A percentile compares a stretch with the other conserved stretches of the same genome.
phyloP scores from a whole-genome alignment of 2,888 invertebrate genomes.

The Conomelus anceps region DNA sequence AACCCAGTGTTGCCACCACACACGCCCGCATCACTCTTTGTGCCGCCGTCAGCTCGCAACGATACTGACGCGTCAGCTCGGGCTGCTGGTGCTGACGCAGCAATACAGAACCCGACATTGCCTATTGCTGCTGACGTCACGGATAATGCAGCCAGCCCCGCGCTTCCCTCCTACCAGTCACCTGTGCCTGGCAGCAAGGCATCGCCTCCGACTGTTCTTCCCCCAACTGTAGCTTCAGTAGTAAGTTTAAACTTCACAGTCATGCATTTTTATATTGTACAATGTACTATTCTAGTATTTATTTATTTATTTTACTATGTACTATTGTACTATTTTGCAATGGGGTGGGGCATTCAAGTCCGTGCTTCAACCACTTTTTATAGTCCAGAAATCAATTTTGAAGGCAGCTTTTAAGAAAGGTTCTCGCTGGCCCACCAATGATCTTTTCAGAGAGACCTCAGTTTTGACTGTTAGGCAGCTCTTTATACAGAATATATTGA shows the following conservation, averaged over 20 bases:
- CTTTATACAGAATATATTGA: too few relatives aligned
- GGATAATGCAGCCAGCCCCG: not conserved
- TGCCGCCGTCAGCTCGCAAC: not conserved
- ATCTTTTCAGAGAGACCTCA: too few relatives aligned
- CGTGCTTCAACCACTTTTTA: too few relatives aligned
- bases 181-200: not conserved
- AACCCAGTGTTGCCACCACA: slow-evolving; percentile 15
- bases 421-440: too few relatives aligned
- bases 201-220: not conserved
- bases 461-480: too few relatives aligned
- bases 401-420: too few relatives aligned
- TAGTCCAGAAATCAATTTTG: too few relatives aligned
- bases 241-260: slow-evolving; percentile 3
- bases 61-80: not conserved
- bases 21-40: not conserved
- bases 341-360: too few relatives aligned
- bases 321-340: too few relatives aligned
- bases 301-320: too few relatives aligned
- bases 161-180: slow-evolving; percentile 1
- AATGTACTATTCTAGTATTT: too few relatives aligned
- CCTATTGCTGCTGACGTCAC: not conserved
- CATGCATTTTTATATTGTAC: too few relatives aligned
- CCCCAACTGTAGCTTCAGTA: slow-evolving; percentile 11
- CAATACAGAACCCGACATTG: not conserved
- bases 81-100: not conserved